Conservation (phyloP, 1,140 invertebrate species). For the Cyclina sinensis region DNA sequence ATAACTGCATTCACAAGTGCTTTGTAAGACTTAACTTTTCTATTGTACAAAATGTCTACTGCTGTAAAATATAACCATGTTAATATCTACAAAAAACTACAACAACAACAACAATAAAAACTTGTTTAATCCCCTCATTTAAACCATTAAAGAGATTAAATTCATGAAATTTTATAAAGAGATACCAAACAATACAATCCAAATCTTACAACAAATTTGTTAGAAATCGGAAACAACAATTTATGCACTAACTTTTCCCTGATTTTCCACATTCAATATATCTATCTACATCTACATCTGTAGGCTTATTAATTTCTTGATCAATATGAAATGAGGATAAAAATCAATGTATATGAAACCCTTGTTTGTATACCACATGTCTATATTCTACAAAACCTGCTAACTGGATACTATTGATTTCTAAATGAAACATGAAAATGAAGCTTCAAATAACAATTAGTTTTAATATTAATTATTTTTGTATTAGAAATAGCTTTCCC, state of each 20-base stretch:
- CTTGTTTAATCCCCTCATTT: too few relatives aligned
- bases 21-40: too few relatives aligned
- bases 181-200: too few relatives aligned
- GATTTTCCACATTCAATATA: neutral
- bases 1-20: too few relatives aligned
- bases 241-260: neutral
- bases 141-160: too few relatives aligned
- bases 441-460: neutral
- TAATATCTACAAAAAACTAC: too few relatives aligned
- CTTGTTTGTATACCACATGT: conserved; percentile 14
- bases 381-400: conserved; percentile 24
- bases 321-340: conserved; percentile 62
- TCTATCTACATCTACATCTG: conserved; percentile 54
- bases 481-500: neutral
- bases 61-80: too few relatives aligned
- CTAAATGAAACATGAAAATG: conserved; percentile 19
- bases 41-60: too few relatives aligned
- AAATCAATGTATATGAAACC: conserved; percentile 51
- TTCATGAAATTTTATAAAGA: too few relatives aligned
- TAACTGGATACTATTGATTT: conserved; percentile 50
- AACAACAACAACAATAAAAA: too few relatives aligned
- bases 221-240: neutral
- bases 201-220: too few relatives aligned
- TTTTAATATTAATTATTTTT: conserved; percentile 31
- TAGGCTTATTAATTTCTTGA: conserved; percentile 59